Conservation (phyloP, 2,888 invertebrate genomes). For the Lamproptera curius region DNA sequence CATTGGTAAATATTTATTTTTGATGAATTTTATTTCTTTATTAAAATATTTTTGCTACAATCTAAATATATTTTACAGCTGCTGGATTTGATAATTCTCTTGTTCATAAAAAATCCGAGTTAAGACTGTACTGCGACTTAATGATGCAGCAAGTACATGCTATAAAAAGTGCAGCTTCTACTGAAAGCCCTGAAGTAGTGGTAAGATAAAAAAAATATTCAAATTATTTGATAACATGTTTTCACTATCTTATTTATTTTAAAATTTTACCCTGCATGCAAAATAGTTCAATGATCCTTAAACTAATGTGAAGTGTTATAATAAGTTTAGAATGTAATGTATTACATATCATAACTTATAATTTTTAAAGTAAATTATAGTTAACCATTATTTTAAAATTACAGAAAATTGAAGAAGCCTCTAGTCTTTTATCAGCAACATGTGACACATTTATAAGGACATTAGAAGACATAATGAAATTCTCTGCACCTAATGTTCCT, state of each 20-base stretch:
- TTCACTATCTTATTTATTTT: too few species aligned
- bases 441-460: constrained; percentile 91
- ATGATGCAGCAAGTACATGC: constrained; percentile 91
- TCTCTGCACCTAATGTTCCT: constrained; percentile 54
- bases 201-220: constrained; percentile 46
- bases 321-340: too few species aligned
- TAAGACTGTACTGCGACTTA: constrained; percentile 88
- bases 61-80: constrained; percentile 35
- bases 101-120: constrained; percentile 86
- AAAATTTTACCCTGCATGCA: too few species aligned
- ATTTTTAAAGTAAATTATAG: too few species aligned
- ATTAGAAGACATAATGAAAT: constrained; percentile 87
- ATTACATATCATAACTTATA: too few species aligned
- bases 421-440: constrained; percentile 85
- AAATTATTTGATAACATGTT: constrained; percentile 5
- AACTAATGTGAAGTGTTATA: too few species aligned
- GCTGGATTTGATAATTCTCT: constrained; percentile 76
- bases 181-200: constrained; percentile 79
- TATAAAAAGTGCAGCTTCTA: constrained; percentile 81
- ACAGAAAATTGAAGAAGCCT: constrained; percentile 85
- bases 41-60: neutral
- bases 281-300: too few species aligned
- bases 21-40: neutral
- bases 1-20: constrained; percentile 11
- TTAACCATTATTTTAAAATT: too few species aligned